Percentiles rank a stretch among this genome's conserved stretches.
These are phyloP conservation scores for Bombus waltoni DNA, from an alignment of 1,140 invertebrate species.

Conservation along the genomic window DNA sequence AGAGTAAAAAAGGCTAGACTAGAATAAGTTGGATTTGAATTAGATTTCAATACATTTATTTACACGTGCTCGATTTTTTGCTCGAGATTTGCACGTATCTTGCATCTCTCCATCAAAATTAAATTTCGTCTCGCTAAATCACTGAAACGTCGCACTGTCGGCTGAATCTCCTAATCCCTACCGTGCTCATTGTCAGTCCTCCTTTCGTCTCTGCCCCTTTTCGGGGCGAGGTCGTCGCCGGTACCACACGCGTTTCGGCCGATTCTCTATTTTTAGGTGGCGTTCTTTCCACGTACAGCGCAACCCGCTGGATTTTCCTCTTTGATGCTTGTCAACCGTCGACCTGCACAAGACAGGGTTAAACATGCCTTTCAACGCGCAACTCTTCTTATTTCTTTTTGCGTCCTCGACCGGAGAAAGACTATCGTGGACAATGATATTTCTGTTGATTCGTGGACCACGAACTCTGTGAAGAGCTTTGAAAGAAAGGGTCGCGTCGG, in stretches of 20 bases:
- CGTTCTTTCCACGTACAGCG: neutral
- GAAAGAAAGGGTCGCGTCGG: neutral
- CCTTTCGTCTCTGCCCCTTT: neutral
- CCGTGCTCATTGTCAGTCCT: conserved; percentile 31
- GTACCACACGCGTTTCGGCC: neutral
- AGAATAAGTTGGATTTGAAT: no score
- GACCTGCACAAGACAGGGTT: neutral
- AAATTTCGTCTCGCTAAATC: no score
- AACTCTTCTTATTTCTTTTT: neutral
- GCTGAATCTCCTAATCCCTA: neutral
- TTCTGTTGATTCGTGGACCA: conserved; percentile 35
- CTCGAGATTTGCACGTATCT: no score
- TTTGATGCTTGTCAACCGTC: conserved; percentile 12
- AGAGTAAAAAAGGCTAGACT: no score
- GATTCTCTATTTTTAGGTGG: conserved; percentile 30
- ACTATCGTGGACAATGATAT: conserved; percentile 29
- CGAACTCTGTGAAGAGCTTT: conserved; percentile 5
- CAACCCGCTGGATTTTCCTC: conserved; percentile 1
- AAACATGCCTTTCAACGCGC: conserved; percentile 22
- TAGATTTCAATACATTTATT: no score
- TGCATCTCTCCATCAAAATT: no score
- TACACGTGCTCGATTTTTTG: no score
- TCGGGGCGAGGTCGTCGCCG: neutral
- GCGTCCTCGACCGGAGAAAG: no score
- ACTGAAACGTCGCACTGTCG: neutral